phyloP scores from a whole-genome alignment of 64 coral and sea anemone species.

The Actinia equina region DNA sequence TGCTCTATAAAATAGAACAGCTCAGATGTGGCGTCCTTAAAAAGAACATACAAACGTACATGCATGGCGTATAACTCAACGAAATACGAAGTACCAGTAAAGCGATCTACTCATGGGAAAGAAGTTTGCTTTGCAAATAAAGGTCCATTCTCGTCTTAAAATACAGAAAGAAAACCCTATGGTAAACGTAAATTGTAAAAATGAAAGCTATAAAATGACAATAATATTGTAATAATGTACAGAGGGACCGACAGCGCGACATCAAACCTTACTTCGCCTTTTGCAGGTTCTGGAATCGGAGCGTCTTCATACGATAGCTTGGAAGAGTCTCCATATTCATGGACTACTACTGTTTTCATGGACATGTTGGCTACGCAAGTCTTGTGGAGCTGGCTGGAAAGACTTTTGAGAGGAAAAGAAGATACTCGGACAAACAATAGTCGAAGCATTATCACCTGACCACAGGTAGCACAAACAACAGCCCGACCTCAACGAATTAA shows the following conservation, averaged over 20 bases:
- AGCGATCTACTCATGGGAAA: too few species aligned
- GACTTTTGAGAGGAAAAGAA: not conserved
- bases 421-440: not conserved
- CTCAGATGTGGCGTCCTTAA: too few species aligned
- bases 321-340: slow-evolving; percentile 59
- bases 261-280: slow-evolving; percentile 38
- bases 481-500: too few species aligned
- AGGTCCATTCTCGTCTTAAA: too few species aligned
- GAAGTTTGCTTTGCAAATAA: too few species aligned
- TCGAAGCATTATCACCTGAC: not conserved
- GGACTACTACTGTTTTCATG: slow-evolving; percentile 65
- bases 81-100: too few species aligned
- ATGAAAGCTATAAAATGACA: not conserved
- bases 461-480: not conserved
- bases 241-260: not conserved
- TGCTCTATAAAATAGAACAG: too few species aligned
- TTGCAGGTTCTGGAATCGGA: slow-evolving; percentile 49
- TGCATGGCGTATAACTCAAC: too few species aligned
- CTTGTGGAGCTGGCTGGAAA: not conserved
- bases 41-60: too few species aligned
- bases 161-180: too few species aligned
- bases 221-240: not conserved
- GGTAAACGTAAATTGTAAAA: not conserved
- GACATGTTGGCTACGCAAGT: slow-evolving; percentile 22
- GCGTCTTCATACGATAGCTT: slow-evolving; percentile 50